These are phyloP conservation scores for Hypotaenidia philippensis DNA, from an alignment of 2,797 vertebrate species.

Conservation along the genomic window DNA sequence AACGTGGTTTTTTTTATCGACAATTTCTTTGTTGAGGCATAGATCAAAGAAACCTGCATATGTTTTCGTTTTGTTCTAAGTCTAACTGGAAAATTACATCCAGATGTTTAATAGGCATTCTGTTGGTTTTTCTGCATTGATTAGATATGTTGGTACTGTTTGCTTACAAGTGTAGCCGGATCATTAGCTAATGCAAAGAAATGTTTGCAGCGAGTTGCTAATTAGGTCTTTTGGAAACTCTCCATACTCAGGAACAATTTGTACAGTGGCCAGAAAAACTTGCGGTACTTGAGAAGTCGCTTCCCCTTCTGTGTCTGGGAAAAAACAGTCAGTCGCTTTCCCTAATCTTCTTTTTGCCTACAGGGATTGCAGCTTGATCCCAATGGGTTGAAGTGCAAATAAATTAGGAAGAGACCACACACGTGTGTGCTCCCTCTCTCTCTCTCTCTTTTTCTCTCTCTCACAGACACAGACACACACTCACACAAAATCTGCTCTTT, in stretches of 20 bases:
- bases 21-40: slow-evolving; percentile 88
- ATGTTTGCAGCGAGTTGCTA: slow-evolving; percentile 86
- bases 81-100: slow-evolving; percentile 91
- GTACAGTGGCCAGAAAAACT: slow-evolving; percentile 85
- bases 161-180: slow-evolving; percentile 89
- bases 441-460: no score
- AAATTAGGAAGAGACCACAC: slow-evolving; percentile 84
- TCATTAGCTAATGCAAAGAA: slow-evolving; percentile 91
- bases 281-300: slow-evolving; percentile 77
- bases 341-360: slow-evolving; percentile 81
- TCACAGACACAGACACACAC: no score
- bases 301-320: slow-evolving; percentile 77
- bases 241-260: slow-evolving; percentile 83
- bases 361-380: slow-evolving; percentile 79
- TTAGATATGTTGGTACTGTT: slow-evolving; percentile 88
- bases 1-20: slow-evolving; percentile 79
- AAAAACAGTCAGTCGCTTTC: slow-evolving; percentile 68
- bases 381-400: slow-evolving; percentile 80
- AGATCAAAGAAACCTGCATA: slow-evolving; percentile 91
- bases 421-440: not conserved
- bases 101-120: slow-evolving; percentile 92
- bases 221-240: slow-evolving; percentile 86
- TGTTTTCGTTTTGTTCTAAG: slow-evolving; percentile 89
- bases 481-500: slow-evolving; percentile 1
- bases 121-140: slow-evolving; percentile 86